Evolutionary conservation across 2,888 invertebrate species (phyloP).

Genomic region (Hedychridium roseum): DNA sequence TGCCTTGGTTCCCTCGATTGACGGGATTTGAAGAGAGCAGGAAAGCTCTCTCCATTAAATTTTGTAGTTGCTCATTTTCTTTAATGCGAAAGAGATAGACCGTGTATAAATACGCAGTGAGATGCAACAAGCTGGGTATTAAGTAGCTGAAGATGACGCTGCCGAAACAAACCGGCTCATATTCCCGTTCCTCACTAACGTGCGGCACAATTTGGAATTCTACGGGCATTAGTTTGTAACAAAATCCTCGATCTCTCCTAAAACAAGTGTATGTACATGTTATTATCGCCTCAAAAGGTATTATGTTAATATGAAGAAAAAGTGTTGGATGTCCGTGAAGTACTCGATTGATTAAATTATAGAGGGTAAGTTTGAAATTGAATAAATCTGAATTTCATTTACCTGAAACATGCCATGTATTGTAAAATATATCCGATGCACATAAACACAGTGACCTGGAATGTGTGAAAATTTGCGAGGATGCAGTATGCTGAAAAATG

Average conservation of each 20-base stretch:
- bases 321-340: no score
- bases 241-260: constrained; percentile 78
- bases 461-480: constrained; percentile 74
- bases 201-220: constrained; percentile 27
- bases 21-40: constrained; percentile 76
- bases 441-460: constrained; percentile 74
- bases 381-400: constrained; percentile 15
- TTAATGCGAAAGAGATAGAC: constrained; percentile 77
- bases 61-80: constrained; percentile 84
- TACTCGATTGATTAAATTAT: no score
- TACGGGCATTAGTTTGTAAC: constrained; percentile 65
- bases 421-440: constrained; percentile 78
- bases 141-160: constrained; percentile 77
- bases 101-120: constrained; percentile 77
- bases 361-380: no score
- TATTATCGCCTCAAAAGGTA: no score
- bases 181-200: constrained; percentile 62
- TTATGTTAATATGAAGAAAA: no score
- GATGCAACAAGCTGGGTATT: constrained; percentile 77
- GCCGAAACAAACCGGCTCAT: constrained; percentile 74
- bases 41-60: constrained; percentile 84
- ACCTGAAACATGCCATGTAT: constrained; percentile 82
- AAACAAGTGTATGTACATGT: no score
- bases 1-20: constrained; percentile 73
- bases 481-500: constrained; percentile 69